Evolutionary conservation across 2,888 invertebrate genomes (phyloP).

Genomic region (Xestia sexstrigata): DNA sequence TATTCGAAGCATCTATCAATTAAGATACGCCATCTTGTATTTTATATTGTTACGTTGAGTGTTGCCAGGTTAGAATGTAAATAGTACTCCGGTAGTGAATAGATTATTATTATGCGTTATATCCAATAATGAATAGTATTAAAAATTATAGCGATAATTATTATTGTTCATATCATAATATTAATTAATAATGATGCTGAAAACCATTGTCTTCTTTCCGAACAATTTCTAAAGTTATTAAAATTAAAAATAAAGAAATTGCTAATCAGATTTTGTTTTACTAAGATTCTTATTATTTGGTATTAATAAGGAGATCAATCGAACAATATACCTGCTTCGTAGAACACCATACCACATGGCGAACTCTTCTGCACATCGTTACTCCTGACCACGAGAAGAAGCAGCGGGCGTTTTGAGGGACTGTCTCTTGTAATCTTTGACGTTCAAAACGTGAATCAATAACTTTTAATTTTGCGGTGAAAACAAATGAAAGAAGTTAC

Average conservation of each 20-base stretch:
- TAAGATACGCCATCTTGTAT: slow-evolving; percentile 72
- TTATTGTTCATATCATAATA: slow-evolving; percentile 93
- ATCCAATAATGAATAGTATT: slow-evolving; percentile 87
- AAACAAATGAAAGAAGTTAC: not conserved
- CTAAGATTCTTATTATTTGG: slow-evolving; percentile 52
- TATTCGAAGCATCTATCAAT: slow-evolving; percentile 75
- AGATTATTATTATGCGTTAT: slow-evolving; percentile 87
- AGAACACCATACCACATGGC: not conserved
- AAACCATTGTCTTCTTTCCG: slow-evolving; percentile 93
- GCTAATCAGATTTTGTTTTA: slow-evolving; percentile 86
- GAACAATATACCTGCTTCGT: not conserved
- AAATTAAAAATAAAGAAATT: slow-evolving; percentile 91
- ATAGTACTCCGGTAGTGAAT: slow-evolving; percentile 83
- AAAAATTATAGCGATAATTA: slow-evolving; percentile 88
- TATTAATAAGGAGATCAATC: not conserved
- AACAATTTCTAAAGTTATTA: slow-evolving; percentile 94
- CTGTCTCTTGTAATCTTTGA: not conserved
- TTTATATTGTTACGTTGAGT: slow-evolving; percentile 83
- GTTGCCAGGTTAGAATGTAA: slow-evolving; percentile 80
- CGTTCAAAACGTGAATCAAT: not conserved
- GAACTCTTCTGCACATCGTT: not conserved
- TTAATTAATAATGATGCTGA: slow-evolving; percentile 90
- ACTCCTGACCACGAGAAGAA: not conserved
- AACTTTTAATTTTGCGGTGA: not conserved
- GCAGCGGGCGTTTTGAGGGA: not conserved